Evolutionary conservation across 2,888 invertebrate genomes (phyloP), one percentile per base, ranked within the genome.

Genomic region (Phengaris arion): DNA sequence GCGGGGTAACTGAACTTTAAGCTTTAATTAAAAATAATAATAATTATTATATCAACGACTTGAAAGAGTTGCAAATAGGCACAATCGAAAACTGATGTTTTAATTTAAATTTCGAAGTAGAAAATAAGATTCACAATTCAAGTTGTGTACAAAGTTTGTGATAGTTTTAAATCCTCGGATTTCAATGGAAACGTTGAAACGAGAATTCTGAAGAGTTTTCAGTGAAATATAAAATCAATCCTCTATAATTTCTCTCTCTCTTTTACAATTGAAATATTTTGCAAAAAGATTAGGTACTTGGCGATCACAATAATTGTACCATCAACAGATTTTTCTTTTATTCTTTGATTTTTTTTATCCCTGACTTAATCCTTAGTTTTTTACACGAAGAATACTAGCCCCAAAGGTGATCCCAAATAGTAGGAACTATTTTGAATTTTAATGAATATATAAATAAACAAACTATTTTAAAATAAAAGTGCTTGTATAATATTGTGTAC

Each of bases 201-300:
- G 13, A 68, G 6, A 69, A 48, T 48, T 69, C 12, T 8, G 15
- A 48, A 69, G 46, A 68, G 68, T 69, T 69, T 48, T 69, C 45
- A 46, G 7, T 15, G 5, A 48, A 48, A 69, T 13, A 68, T n/a
- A n/a, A 8, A 48, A 48, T 69, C 15, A 69, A 48, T 69, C 15
- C 46, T 68, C 2, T n/a, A 48, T 48, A 48, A 69, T 9, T 69
- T 46, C 9, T 46, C 9, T 46, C 68, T 69, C n/a, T 8, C 15
- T n/a, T 48, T n/a, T 10, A 48, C 7, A 69, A n/a, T n/a, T n/a
- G n/a, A n/a, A n/a, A n/a, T n/a, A n/a, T n/a, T n/a, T n/a, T n/a
- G n/a, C n/a, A n/a, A n/a, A n/a, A n/a, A 35, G 12, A 35, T 64
- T 64, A n/a, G n/a, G n/a, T n/a, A 22, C 57, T 57, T 57, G 8